A percentile compares a stretch with the other conserved stretches of the same genome.
These are phyloP conservation scores for Hoplostethus mediterraneus DNA, from an alignment of 2,797 vertebrate species.

Conservation along the genomic window DNA sequence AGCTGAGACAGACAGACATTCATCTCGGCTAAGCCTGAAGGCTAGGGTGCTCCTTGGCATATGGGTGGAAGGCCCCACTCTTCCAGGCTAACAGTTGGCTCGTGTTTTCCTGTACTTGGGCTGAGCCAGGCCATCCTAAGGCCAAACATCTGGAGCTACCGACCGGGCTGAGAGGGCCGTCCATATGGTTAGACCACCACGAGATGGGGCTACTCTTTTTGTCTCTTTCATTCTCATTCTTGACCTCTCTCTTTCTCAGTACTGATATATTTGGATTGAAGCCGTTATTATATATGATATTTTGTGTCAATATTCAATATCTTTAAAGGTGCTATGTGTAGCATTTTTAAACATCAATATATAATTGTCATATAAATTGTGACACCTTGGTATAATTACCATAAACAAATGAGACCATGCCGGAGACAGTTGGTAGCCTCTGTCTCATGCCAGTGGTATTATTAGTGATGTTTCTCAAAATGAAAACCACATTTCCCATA, in stretches of 20 bases:
- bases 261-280: too few species aligned
- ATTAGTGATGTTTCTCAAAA: too few species aligned
- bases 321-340: too few species aligned
- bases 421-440: too few species aligned
- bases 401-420: too few species aligned
- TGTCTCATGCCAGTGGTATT: too few species aligned
- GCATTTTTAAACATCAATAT: too few species aligned
- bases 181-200: conserved; percentile 41
- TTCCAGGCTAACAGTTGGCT: conserved; percentile 54
- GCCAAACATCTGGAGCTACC: conserved; percentile 59
- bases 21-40: conserved; percentile 13
- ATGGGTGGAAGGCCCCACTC: conserved; percentile 33
- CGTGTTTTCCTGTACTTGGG: conserved; percentile 20
- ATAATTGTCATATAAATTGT: too few species aligned
- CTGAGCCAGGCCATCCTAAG: conserved; percentile 1
- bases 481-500: too few species aligned
- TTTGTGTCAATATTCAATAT: too few species aligned
- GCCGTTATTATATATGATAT: too few species aligned
- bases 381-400: too few species aligned
- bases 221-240: conserved; percentile 19
- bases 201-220: background rate
- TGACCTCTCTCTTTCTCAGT: background rate
- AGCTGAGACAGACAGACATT: conserved; percentile 28
- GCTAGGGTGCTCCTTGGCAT: conserved; percentile 24
- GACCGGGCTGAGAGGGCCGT: conserved; percentile 25